A percentile compares a stretch with the other conserved stretches of the same genome.
Conservation (phyloP, 2,113 vertebrate genomes). For the human region DNA sequence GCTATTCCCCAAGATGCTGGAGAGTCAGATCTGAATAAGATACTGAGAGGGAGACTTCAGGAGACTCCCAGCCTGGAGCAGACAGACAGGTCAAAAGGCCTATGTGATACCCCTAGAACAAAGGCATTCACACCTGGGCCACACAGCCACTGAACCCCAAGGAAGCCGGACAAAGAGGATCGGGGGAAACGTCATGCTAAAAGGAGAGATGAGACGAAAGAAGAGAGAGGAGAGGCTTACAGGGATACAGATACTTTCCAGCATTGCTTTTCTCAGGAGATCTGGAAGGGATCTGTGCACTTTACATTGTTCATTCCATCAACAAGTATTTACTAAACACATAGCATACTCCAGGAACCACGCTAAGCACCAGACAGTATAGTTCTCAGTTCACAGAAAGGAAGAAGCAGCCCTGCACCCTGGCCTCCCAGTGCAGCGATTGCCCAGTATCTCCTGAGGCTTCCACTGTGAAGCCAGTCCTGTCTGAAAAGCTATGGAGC, state of each 20-base stretch:
- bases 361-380: background rate
- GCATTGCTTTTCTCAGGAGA: background rate
- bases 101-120: background rate
- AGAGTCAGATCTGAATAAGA: background rate
- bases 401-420: background rate
- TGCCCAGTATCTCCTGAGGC: accelerated
- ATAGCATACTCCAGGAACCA: background rate
- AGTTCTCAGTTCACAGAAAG: background rate
- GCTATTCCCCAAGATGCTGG: background rate
- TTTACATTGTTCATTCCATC: background rate
- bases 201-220: background rate
- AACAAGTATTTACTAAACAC: background rate
- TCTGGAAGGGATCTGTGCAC: background rate
- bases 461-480: background rate
- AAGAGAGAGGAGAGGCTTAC: background rate
- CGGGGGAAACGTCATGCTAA: background rate
- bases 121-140: background rate
- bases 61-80: background rate
- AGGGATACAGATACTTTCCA: background rate
- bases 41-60: background rate
- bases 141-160: background rate
- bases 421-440: accelerated
- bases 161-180: background rate
- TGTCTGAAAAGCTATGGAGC: background rate
- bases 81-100: accelerated